Evolutionary conservation across 37 sponge, comb jelly and placozoan genomes (phyloP), one percentile per base, ranked within the genome.

Genomic region (Bolinopsis microptera): DNA sequence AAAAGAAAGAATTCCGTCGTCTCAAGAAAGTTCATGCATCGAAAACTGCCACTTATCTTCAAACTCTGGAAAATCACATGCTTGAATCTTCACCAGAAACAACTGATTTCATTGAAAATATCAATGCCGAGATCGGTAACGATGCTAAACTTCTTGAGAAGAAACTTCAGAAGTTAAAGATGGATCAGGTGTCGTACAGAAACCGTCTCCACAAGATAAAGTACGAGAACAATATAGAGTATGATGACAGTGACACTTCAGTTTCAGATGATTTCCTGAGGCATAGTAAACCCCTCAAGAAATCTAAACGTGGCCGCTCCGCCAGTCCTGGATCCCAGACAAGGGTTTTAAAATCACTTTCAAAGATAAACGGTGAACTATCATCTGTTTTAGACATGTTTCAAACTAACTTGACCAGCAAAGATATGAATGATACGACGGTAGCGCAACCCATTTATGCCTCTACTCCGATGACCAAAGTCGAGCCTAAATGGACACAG

Each of bases 81-180:
- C 41, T 86, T 40, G 90, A 86, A 23, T 86, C 90, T n/a, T 86
- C 90, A 2, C 90, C 90, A 41, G 90, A 86, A 26, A 86, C 90
- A 24, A 86, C 90, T n/a, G 90, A 86, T 23, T 86, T 86, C 48
- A 86, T 86, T n/a, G 90, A 86, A 27, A 86, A 39, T 40, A 34
- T 86, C 25, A 86, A 86, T 41, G 32, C 90, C 25, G 90, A 86
- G 26, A 86, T 86, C 35, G 26, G 61, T 0, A 35, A 86, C 2
- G 90, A 86, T 86, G 90, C 90, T 26, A 86, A 26, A 27, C 9
- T 86, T 3, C 61, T 86, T 0, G 90, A 86, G 48, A 86, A 86
- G 90, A 86, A 86, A 38, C 61, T 86, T 25, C 90, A 86, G 18
- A 86, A 86, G 31, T 48, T 86, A 26, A 86, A 86, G 90, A 86